These are phyloP conservation scores for Bufotes viridis DNA, from an alignment of 2,797 vertebrate genomes.

Conservation along the genomic window DNA sequence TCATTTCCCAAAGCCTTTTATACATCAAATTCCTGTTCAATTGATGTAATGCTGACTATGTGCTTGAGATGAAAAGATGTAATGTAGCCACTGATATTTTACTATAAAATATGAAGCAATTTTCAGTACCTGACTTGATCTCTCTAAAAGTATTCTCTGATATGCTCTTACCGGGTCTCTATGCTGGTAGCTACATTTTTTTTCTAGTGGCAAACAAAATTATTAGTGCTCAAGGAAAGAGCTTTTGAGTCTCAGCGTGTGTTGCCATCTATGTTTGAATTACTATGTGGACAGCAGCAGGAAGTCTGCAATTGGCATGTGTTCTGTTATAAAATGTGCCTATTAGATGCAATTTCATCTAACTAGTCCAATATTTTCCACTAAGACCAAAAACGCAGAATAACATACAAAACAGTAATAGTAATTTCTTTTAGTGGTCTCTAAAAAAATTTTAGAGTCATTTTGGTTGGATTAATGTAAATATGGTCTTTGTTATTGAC, in stretches of 20 bases:
- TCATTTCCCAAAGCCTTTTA: neutral
- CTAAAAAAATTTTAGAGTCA: no score
- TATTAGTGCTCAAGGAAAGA: slow-evolving; percentile 23
- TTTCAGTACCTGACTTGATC: neutral
- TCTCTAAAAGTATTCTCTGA: slow-evolving; percentile 18
- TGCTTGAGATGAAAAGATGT: neutral
- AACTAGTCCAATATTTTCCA: neutral
- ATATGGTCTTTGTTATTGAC: no score
- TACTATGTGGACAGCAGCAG: neutral
- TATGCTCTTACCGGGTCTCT: neutral
- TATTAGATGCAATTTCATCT: slow-evolving; percentile 16
- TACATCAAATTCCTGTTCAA: neutral
- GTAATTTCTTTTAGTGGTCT: neutral
- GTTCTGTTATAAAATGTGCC: slow-evolving; percentile 11
- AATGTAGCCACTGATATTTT: neutral
- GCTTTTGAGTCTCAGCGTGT: neutral
- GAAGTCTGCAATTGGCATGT: slow-evolving; percentile 10
- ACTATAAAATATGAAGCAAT: slow-evolving; percentile 20
- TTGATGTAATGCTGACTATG: neutral
- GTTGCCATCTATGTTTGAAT: slow-evolving; percentile 13
- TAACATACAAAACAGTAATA: neutral
- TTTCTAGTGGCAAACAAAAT: slow-evolving; percentile 39
- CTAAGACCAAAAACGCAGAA: neutral
- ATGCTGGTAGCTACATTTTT: slow-evolving; percentile 20
- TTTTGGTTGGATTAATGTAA: neutral